Evolutionary conservation across 1,140 invertebrate species (phyloP), one percentile per base, ranked within the genome.

Genomic region (Leptonema lineaticorne): DNA sequence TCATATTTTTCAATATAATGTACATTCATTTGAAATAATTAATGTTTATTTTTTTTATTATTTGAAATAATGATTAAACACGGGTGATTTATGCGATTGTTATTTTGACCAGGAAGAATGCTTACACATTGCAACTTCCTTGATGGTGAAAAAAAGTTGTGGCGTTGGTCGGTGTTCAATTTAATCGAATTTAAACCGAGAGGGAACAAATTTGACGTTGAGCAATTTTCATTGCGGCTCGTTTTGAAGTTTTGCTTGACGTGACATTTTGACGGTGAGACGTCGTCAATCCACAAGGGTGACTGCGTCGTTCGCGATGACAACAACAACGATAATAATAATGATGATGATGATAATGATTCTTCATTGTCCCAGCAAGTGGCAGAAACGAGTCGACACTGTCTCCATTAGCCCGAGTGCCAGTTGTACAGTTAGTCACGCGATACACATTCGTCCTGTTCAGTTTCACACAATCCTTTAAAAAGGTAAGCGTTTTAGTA

Each of bases 181-280:
- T 1, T 53, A 53, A 53, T 53, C 27, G 50, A 53, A 53, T 53
- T 53, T 26, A n/a, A n/a, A n/a, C n/a, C n/a, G n/a, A n/a, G n/a
- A n/a, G n/a, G n/a, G n/a, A n/a, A n/a, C n/a, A n/a, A n/a, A n/a
- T n/a, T n/a, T n/a, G n/a, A n/a, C n/a, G n/a, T n/a, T n/a, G n/a
- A n/a, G n/a, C 62, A 50, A 64, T 50, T 64, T 64, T 64, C 33
- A 33, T 2, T 22, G 20, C 41, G 33, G 46, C 45, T n/a, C 27
- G 26, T 64, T 45, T 64, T 64, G 45, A 41, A 45, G 18, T 27
- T 64, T 48, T 27, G 50, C 2, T 64, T 64, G 27, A 64, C n/a
- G 62, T 48, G 59, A 50, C 62, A 26, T 30, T 14, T n/a, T 22
- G 22, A 29, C 45, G 50, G 20, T 26, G 50, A 50, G 11, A 18